These are phyloP conservation scores for Periophthalmus magnuspinnatus DNA, from an alignment of 2,797 vertebrate genomes.

Conservation along the genomic window DNA sequence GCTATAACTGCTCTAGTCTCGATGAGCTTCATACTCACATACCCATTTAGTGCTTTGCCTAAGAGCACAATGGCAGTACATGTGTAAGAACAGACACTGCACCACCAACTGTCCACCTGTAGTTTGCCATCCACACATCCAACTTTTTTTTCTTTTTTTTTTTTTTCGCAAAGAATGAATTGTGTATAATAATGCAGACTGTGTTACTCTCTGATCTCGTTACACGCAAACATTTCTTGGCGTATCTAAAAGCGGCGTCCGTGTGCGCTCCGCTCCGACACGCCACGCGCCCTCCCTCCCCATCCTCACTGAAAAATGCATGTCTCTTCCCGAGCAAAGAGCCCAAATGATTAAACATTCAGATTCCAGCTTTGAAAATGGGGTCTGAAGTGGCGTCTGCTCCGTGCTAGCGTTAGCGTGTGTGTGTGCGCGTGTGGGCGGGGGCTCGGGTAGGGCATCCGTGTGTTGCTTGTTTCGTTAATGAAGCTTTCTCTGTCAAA, in stretches of 20 bases:
- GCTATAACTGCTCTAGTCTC: too few species aligned
- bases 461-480: background rate
- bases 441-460: constrained; percentile 1
- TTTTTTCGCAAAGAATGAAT: background rate
- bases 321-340: constrained; percentile 63
- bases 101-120: background rate
- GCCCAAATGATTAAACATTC: constrained; percentile 73
- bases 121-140: background rate
- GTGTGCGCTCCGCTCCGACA: background rate
- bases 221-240: background rate
- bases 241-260: background rate
- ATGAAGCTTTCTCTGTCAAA: background rate
- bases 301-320: constrained; percentile 64
- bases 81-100: background rate
- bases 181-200: background rate
- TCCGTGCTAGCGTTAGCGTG: constrained; percentile 12
- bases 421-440: constrained; percentile 12
- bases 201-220: background rate
- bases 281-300: constrained; percentile 29
- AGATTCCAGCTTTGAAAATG: constrained; percentile 66
- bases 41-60: background rate
- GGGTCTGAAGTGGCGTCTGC: constrained; percentile 48
- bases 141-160: background rate
- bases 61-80: background rate
- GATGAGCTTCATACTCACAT: background rate